Conservation (phyloP, 2,113 vertebrate genomes). For the Taurulus bubalis region DNA sequence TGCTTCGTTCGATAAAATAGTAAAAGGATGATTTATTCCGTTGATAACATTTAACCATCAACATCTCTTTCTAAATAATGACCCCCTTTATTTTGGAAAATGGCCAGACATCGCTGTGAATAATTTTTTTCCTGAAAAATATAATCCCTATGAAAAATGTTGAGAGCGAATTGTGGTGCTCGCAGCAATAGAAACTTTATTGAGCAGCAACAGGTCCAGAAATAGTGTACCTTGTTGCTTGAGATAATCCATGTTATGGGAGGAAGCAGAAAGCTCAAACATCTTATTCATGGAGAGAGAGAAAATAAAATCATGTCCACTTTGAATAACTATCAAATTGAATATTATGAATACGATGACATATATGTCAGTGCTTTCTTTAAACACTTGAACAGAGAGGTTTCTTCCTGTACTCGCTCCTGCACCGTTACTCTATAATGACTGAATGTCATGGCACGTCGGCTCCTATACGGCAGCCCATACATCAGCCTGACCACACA, state of each 20-base stretch:
- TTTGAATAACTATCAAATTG: constrained; percentile 9
- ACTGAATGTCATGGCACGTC: constrained; percentile 57
- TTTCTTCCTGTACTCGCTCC: constrained; percentile 22
- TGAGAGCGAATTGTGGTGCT: background rate
- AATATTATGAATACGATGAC: constrained; percentile 22
- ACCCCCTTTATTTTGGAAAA: constrained; percentile 8
- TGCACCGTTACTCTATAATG: constrained; percentile 1
- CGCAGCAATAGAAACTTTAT: constrained; percentile 21
- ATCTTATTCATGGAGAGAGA: background rate
- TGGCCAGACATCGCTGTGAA: constrained; percentile 4
- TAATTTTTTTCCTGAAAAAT: constrained; percentile 20
- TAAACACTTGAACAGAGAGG: constrained; percentile 32
- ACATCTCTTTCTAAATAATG: constrained; percentile 10
- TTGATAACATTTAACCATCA: background rate
- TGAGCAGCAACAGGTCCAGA: constrained; percentile 28
- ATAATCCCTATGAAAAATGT: constrained; percentile 29
- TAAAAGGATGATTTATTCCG: background rate
- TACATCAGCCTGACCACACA: constrained; percentile 67
- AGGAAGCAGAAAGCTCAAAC: constrained; percentile 15
- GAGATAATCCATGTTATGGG: constrained; percentile 18
- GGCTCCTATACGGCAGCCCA: constrained; percentile 39
- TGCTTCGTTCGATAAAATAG: background rate
- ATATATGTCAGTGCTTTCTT: constrained; percentile 33
- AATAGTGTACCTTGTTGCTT: constrained; percentile 10
- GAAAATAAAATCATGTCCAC: constrained; percentile 1